Evolutionary conservation across 1,140 invertebrate species (phyloP), one percentile per base, ranked within the genome.

Genomic region (Zaprionus lachaisei): DNA sequence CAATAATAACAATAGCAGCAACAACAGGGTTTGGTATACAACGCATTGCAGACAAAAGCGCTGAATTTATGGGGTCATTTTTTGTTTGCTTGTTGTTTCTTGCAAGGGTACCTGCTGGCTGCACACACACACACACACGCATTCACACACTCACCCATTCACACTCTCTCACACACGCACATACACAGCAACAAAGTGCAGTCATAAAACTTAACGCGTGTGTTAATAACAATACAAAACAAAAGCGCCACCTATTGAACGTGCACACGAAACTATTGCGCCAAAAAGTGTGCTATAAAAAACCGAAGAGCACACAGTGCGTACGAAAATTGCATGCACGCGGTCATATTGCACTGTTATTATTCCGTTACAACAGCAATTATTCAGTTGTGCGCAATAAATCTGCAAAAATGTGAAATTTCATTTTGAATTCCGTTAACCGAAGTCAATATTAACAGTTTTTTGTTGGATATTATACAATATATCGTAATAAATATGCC

Each of bases 241-340:
- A 64, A 64, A 58, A 75, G 60, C 72, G 67, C 67, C 67, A 71
- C 67, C 72, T 71, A 75, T 65, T 44, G n/a, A 62, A 47, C 31
- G 24, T 51, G 28, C 26, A 51, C 38, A 28, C n/a, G 26, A 44
- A 73, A 77, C 55, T 38, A 65, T 66, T 55, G 65, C 56, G 54
- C 70, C 74, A 57, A 81, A 85, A 78, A 81, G 79, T 65, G 77
- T 74, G 81, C 81, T 79, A 81, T 74, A 81, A 71, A 73, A 68
- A 81, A 38, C 5, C 31, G 17, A 37, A 22, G 28, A 14, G 44
- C 60, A 47, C 47, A 44, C 26, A 44, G 24, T 72, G 44, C 56
- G 69, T 66, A 26, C 24, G 64, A 47, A 70, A 63, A 57, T 56
- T 56, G 79, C 24, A 72, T 79, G 60, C 55, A 41, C 49, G 34